phyloP scores from a whole-genome alignment of 1,140 invertebrate genomes.

The Hylaeus anthracinus region DNA sequence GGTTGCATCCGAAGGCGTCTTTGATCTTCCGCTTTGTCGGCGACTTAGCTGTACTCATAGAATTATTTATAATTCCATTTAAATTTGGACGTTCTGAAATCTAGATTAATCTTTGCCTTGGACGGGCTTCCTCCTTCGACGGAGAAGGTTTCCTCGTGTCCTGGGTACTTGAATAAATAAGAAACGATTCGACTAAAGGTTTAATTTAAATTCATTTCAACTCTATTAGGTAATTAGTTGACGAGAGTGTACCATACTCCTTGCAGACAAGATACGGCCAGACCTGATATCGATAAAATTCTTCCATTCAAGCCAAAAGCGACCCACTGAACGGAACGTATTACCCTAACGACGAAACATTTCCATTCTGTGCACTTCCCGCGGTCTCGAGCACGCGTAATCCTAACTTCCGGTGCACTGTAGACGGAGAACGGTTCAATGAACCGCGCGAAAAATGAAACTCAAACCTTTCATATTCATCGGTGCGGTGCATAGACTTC shows the following conservation, averaged over 20 bases:
- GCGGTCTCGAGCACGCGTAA: conserved; percentile 19
- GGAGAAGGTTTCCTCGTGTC: too few relatives aligned
- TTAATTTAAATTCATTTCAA: too few relatives aligned
- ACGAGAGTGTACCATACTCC: too few relatives aligned
- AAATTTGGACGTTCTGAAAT: background rate
- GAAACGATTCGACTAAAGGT: too few relatives aligned
- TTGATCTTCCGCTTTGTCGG: conserved; percentile 8
- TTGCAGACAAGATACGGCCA: too few relatives aligned
- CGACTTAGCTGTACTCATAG: background rate
- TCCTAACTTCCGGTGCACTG: conserved; percentile 10
- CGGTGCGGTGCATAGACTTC: background rate
- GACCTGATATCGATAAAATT: background rate
- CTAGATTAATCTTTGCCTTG: background rate
- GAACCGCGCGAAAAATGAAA: conserved; percentile 40
- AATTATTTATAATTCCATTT: background rate
- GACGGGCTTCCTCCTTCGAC: too few relatives aligned
- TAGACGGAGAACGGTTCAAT: conserved; percentile 18
- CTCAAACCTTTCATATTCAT: conserved; percentile 45
- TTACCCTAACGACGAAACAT: conserved; percentile 9
- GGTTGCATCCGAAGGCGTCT: conserved; percentile 5
- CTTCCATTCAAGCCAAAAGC: background rate
- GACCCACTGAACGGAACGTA: background rate
- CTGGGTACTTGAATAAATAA: too few relatives aligned
- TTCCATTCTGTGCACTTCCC: background rate
- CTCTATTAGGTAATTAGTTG: too few relatives aligned